Conservation (phyloP, 1,140 invertebrate species). For the Caerostris darwini region DNA sequence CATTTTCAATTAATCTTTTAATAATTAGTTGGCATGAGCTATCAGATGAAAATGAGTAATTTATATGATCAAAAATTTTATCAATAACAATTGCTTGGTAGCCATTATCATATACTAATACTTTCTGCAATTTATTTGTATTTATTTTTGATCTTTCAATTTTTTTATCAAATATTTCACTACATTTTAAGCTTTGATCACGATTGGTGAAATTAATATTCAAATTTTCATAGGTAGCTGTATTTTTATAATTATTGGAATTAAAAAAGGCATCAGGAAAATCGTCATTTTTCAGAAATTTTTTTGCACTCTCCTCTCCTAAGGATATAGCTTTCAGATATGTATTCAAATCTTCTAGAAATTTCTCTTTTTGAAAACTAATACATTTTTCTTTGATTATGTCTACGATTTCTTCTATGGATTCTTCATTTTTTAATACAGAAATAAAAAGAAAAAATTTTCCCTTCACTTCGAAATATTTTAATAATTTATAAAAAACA, state of each 20-base stretch:
- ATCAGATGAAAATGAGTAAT: not conserved
- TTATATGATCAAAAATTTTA: not conserved
- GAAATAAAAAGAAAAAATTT: slow-evolving; percentile 16
- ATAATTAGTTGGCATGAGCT: slow-evolving; percentile 16
- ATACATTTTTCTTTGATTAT: not conserved
- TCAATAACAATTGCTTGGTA: not conserved
- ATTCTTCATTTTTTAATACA: not conserved
- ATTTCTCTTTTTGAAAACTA: not conserved
- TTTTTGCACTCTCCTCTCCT: not conserved
- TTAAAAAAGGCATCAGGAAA: slow-evolving; percentile 21
- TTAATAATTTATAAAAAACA: not conserved
- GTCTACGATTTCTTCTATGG: not conserved
- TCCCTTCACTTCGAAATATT: not conserved
- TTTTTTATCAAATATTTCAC: not conserved
- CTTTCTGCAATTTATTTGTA: not conserved
- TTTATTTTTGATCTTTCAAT: not conserved
- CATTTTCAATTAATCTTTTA: not conserved
- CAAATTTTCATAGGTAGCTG: not conserved
- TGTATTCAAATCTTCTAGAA: not conserved
- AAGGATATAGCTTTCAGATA: not conserved
- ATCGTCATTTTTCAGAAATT: not conserved
- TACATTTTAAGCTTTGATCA: not conserved
- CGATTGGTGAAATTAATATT: slow-evolving; percentile 44
- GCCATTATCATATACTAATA: slow-evolving; percentile 7
- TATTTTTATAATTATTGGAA: not conserved